A percentile compares a stretch with the other conserved stretches of the same genome.
These are phyloP conservation scores for Selenia dentaria DNA, from an alignment of 2,888 invertebrate species.

Conservation along the genomic window DNA sequence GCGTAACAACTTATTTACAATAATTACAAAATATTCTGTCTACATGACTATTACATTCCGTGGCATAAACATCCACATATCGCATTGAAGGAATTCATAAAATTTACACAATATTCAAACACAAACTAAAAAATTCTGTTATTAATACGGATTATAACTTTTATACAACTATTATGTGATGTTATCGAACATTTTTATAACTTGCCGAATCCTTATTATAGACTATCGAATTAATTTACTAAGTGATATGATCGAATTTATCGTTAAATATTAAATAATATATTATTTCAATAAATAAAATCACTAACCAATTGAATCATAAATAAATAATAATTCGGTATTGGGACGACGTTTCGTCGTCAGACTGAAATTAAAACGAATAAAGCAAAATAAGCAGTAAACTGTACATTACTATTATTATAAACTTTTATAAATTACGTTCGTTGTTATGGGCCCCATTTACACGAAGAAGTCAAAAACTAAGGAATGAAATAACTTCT, in stretches of 20 bases:
- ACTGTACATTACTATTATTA: conserved; percentile 7
- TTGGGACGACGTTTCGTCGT: conserved; percentile 52
- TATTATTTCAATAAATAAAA: conserved; percentile 38
- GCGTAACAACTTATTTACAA: conserved; percentile 75
- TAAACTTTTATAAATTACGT: conserved; percentile 10
- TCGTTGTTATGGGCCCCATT: conserved; percentile 26
- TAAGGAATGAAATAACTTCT: conserved; percentile 46
- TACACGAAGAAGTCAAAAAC: conserved; percentile 15
- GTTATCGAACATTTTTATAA: conserved; percentile 2
- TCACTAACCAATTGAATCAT: conserved; percentile 48
- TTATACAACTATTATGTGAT: conserved; percentile 17
- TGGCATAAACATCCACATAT: conserved; percentile 20
- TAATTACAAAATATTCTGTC: conserved; percentile 63
- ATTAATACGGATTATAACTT: conserved; percentile 1
- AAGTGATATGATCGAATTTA: conserved; percentile 22
- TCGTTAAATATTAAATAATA: conserved; percentile 19
- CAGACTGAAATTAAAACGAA: conserved; percentile 15
- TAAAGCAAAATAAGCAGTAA: conserved; percentile 22
- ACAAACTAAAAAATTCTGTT: conserved; percentile 6
- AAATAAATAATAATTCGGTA: conserved; percentile 61
- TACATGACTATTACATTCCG: conserved; percentile 43
- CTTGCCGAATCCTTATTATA: conserved; percentile 14
- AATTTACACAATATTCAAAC: conserved; percentile 4
- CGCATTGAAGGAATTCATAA: conserved; percentile 2
- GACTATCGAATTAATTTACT: conserved; percentile 20